Conservation (phyloP, 2,797 vertebrate genomes). For the Ispidina lecontei region DNA sequence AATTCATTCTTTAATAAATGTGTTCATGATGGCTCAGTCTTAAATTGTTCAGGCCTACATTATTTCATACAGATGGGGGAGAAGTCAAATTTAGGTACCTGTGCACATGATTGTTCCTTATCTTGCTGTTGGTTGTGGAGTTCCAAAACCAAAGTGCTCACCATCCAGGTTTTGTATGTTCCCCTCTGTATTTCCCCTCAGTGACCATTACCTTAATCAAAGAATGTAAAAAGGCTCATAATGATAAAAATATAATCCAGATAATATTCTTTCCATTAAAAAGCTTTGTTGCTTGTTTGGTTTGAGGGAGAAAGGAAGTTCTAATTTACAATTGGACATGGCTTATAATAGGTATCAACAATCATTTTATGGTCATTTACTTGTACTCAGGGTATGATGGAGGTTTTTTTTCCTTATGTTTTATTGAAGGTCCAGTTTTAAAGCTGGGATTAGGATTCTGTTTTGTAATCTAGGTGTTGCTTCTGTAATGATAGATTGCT, state of each 20-base stretch:
- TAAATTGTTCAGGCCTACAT: background rate
- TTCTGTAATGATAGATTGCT: background rate
- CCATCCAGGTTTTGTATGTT: background rate
- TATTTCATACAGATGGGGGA: background rate
- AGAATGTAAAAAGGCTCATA: background rate
- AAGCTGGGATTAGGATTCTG: background rate
- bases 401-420: background rate
- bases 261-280: background rate
- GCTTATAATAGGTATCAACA: background rate
- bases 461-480: background rate
- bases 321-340: background rate
- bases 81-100: rapidly evolving
- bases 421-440: background rate
- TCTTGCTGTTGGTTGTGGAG: background rate
- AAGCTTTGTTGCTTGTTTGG: background rate
- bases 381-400: background rate
- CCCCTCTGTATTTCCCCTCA: background rate
- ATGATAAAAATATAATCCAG: background rate
- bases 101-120: background rate
- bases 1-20: background rate
- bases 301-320: background rate
- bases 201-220: background rate
- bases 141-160: background rate
- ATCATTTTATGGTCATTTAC: background rate
- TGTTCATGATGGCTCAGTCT: background rate